Evolutionary conservation across 1,140 invertebrate species (phyloP), one percentile per base, ranked within the genome.

Genomic region (Lutraria rhynchaena): DNA sequence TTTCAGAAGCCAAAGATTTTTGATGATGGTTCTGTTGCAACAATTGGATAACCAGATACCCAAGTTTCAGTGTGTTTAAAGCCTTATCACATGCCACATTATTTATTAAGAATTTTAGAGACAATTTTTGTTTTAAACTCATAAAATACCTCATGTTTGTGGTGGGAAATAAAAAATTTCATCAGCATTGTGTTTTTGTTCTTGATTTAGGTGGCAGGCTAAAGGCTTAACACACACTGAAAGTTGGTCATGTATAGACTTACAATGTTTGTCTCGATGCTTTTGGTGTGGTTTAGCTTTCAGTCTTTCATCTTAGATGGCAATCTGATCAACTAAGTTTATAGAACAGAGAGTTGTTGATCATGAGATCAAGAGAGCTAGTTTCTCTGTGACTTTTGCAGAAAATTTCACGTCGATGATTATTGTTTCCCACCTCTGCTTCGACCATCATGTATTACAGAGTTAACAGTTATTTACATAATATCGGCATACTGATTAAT

Each of bases 201-300:
- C 19, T 55, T 41, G 19, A 0, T 55, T 51, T 7, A 67, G 22
- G 67, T 27, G 41, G 51, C 76, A 60, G 76, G 37, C 17, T 70
- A 37, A 70, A 58, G 76, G 63, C 63, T 69, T 33, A 37, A 61
- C 41, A 60, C 76, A 69, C 76, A 80, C 76, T 80, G 76, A 80
- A 80, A 80, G 61, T 58, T 55, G 60, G 33, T 24, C 60, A 41
- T 67, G 1, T 51, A 44, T 35, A 55, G 63, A 65, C 24, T 24
- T 27, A 27, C 15, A 19, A 44, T 35, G 15, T 75, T 33, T 44
- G 22, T 44, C 29, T 69, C 22, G 41, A 33, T 80, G 60, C 76
- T 70, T 80, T 37, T n/a, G 67, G 76, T 80, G 76, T 80, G 76
- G 37, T 70, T 51, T 69, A 67, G 76, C 76, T 80, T 80, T 80